Conservation (phyloP, 2,888 invertebrate species). For the Acronicta leporina region DNA sequence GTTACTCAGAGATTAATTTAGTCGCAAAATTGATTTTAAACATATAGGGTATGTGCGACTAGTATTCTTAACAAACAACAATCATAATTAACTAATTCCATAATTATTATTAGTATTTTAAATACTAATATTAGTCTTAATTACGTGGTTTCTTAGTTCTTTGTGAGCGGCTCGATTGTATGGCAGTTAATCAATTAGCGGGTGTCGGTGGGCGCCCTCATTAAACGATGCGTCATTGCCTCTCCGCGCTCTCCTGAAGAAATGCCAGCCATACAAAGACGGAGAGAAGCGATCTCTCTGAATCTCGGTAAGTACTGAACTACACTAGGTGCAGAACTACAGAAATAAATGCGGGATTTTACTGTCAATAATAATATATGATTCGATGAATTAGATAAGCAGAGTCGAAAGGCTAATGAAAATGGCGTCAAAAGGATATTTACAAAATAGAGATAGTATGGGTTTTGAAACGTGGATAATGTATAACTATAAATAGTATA, state of each 20-base stretch:
- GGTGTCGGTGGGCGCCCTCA: slow-evolving; percentile 66
- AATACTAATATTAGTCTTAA: neutral
- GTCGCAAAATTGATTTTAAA: too few species aligned
- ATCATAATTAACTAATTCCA: too few species aligned
- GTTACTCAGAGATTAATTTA: too few species aligned
- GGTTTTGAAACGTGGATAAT: too few species aligned
- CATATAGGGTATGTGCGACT: too few species aligned
- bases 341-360: neutral
- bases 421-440: too few species aligned
- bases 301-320: slow-evolving; percentile 30
- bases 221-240: slow-evolving; percentile 78
- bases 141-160: slow-evolving; percentile 8
- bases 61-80: neutral
- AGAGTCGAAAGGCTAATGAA: too few species aligned
- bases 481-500: too few species aligned
- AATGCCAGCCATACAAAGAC: slow-evolving; percentile 70
- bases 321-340: slow-evolving; percentile 50
- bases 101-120: too few species aligned
- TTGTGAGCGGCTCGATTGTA: slow-evolving; percentile 33
- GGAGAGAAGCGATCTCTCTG: slow-evolving; percentile 59
- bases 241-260: slow-evolving; percentile 70
- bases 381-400: too few species aligned
- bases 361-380: too few species aligned
- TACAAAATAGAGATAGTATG: too few species aligned
- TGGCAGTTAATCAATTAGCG: slow-evolving; percentile 67